phyloP scores from a whole-genome alignment of 2,888 invertebrate species.

The Alloplasta piceator region DNA sequence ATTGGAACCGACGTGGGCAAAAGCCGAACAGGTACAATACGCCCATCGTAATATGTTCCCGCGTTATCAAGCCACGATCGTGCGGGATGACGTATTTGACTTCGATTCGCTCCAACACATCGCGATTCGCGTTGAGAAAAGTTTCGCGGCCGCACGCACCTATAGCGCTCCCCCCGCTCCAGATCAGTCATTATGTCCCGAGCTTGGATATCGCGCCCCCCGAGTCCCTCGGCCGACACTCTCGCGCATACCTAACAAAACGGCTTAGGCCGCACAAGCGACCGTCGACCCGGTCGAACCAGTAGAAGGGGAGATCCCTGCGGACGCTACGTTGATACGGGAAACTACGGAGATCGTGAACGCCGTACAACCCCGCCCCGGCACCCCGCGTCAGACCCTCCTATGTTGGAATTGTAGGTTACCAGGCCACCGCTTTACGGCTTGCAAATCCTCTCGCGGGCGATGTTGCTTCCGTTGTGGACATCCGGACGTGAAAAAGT shows the following conservation, averaged over 20 bases:
- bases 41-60: not conserved
- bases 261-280: not conserved
- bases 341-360: not conserved
- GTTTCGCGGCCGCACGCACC: not conserved
- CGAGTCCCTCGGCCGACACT: not conserved
- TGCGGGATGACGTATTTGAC: not conserved
- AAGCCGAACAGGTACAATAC: constrained; percentile 11
- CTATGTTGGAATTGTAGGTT: not conserved
- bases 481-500: not conserved
- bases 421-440: not conserved
- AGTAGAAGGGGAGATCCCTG: not conserved
- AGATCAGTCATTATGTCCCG: not conserved
- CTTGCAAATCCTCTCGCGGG: not conserved
- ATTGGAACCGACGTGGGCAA: not conserved
- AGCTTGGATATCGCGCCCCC: not conserved
- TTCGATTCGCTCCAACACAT: not conserved
- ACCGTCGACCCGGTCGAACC: too few species aligned
- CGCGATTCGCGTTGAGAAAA: not conserved
- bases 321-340: not conserved
- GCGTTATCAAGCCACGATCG: not conserved
- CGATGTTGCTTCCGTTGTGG: constrained; percentile 5
- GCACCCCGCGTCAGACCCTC: not conserved
- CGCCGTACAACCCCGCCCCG: not conserved
- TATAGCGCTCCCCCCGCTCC: too few species aligned
- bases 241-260: not conserved